These are phyloP conservation scores for Saguinus midas DNA, from an alignment of 2,113 vertebrate genomes.

Conservation along the genomic window DNA sequence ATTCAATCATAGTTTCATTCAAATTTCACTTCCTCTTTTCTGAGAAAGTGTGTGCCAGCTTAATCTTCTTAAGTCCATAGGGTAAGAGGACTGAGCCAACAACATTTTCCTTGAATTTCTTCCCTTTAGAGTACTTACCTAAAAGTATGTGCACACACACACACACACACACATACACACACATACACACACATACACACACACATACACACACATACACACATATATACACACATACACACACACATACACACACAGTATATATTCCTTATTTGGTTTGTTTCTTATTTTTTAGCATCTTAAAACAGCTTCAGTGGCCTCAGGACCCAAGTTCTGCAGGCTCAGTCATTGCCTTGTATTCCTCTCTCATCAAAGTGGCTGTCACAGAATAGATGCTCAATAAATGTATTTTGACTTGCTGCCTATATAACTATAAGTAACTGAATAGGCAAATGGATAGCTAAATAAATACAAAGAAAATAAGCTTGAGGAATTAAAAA, in stretches of 20 bases:
- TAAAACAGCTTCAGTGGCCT: not conserved
- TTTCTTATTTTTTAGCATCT: not conserved
- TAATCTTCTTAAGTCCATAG: not conserved
- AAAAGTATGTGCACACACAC: not conserved
- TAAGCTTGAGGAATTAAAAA: not conserved
- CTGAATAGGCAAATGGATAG: not conserved
- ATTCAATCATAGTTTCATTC: not conserved
- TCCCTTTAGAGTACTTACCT: not conserved
- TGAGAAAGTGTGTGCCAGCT: not conserved
- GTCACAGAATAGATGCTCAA: not conserved
- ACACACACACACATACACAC: not conserved
- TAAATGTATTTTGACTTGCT: not conserved
- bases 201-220: too few relatives aligned
- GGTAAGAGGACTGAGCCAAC: not conserved
- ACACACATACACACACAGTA: too few relatives aligned
- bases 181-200: too few relatives aligned
- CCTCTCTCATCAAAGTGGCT: not conserved
- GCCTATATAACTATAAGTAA: not conserved
- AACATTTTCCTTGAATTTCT: not conserved
- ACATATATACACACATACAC: too few relatives aligned
- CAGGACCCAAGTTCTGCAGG: not conserved
- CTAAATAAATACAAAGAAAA: not conserved
- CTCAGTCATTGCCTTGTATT: fast-evolving
- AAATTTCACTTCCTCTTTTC: not conserved
- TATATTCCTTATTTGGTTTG: not conserved